Base-by-base conservation (phyloP, 2,113 vertebrate species). In the Festucalex cinctus region DNA sequence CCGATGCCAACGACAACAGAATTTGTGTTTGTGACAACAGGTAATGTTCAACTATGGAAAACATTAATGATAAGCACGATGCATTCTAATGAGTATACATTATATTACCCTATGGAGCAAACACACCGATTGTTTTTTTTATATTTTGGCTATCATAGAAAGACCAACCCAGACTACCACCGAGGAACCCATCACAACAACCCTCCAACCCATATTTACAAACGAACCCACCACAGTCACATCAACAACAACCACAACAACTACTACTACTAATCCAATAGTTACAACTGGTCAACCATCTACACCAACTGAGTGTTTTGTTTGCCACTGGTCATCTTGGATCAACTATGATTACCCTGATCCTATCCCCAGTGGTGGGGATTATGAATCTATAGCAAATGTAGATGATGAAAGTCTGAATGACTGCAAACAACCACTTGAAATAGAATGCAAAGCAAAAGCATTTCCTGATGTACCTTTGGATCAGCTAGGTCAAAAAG, bases 261-360 rank as follows among this genome's bases (percentile, higher is more conserved):
- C 46, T 44, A 28, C 41, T 1, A 72, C 66, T 17, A 57, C n/a
- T n/a, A 35, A n/a, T n/a, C n/a, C 28, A 2, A 32, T 62, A 14
- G 9, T 53, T 36, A 44, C 62, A 6, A 46, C 70, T 24, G 43
- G 43, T 6, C 43, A 26, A 6, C 0, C n/a, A 2, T 9, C 72
- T 3, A 65, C 56, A 9, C 13, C 62, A 10, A 2, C 9, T 19
- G 32, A 20, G 5, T 75, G 74, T 37, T 7, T 7, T 0, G 0
- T 22, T 49, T 88, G 84, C 75, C 8, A 71, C 0, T 82, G 79
- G 81, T 68, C 83, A 22, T 0, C 0, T 0, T 86, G 84, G 84
- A 79, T 6, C 0, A 70, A 56, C 51, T 78, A 56, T 3, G 0
- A 37, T 63, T 79, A 78, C 32, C 83, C 83, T 39, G 16, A 5